phyloP scores from a whole-genome alignment of 2,888 invertebrate genomes.

The Erebia ligea region DNA sequence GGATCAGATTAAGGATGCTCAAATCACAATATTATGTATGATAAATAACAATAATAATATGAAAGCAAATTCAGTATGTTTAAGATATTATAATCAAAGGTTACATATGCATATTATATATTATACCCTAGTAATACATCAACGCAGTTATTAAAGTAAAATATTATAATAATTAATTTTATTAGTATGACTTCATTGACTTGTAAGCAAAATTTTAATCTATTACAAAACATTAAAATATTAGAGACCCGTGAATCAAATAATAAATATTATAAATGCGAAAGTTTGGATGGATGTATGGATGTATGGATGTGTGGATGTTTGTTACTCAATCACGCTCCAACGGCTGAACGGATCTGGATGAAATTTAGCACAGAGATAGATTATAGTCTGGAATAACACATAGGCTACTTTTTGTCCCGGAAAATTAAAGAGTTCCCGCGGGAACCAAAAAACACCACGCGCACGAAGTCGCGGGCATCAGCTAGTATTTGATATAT shows the following conservation, averaged over 20 bases:
- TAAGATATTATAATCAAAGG: conserved; percentile 51
- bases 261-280: too few relatives aligned
- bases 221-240: conserved; percentile 17
- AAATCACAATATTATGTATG: conserved; percentile 50
- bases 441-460: too few relatives aligned
- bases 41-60: conserved; percentile 27
- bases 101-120: conserved; percentile 41
- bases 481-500: background rate
- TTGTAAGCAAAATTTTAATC: conserved; percentile 28
- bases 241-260: background rate
- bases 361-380: too few relatives aligned
- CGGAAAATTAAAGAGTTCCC: too few relatives aligned
- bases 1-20: conserved; percentile 59
- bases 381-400: too few relatives aligned
- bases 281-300: too few relatives aligned
- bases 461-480: too few relatives aligned
- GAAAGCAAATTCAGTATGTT: conserved; percentile 41
- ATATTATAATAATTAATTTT: conserved; percentile 29
- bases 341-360: too few relatives aligned
- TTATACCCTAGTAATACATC: conserved; percentile 51
- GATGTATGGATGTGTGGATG: too few relatives aligned
- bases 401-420: too few relatives aligned
- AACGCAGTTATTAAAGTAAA: conserved; percentile 81
- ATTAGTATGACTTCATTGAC: too few relatives aligned
- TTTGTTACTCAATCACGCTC: too few relatives aligned